These are phyloP conservation scores for Ichneumon xanthorius DNA, from an alignment of 2,888 invertebrate genomes.

Conservation along the genomic window DNA sequence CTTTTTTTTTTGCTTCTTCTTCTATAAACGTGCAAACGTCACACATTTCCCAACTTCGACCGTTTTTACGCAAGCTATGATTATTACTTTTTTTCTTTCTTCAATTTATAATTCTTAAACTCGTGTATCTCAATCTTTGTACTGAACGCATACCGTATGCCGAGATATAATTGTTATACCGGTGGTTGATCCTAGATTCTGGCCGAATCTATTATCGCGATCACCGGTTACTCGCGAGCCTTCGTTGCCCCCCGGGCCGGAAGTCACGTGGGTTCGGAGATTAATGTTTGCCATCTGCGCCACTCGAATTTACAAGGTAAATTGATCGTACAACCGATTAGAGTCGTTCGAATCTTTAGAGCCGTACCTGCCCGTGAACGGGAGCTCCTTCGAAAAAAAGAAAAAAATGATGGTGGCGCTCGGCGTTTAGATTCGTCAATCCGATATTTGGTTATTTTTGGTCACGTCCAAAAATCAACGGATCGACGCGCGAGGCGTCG, in stretches of 20 bases:
- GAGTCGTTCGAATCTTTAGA: slow-evolving; percentile 4
- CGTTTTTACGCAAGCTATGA: slow-evolving; percentile 68
- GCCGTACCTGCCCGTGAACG: slow-evolving; percentile 44
- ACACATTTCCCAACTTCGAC: slow-evolving; percentile 65
- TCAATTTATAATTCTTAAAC: slow-evolving; percentile 64
- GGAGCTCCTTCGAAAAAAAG: slow-evolving; percentile 39
- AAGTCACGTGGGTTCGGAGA: slow-evolving; percentile 26
- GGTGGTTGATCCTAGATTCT: slow-evolving; percentile 35
- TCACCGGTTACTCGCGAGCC: slow-evolving; percentile 36
- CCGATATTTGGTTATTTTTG: slow-evolving; percentile 75
- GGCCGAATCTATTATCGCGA: slow-evolving; percentile 20
- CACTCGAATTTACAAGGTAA: slow-evolving; percentile 19
- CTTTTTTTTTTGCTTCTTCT: slow-evolving; percentile 43
- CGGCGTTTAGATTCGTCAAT: slow-evolving; percentile 72
- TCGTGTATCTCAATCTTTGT: slow-evolving; percentile 67
- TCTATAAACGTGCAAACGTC: slow-evolving; percentile 58
- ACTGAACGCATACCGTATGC: slow-evolving; percentile 67
- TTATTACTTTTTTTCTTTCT: slow-evolving; percentile 53
- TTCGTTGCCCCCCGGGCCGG: slow-evolving; percentile 9
- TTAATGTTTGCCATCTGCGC: slow-evolving; percentile 34
- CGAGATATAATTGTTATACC: slow-evolving; percentile 55
- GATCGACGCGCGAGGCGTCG: slow-evolving; percentile 49
- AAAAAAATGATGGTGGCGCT: slow-evolving; percentile 48
- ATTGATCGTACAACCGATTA: slow-evolving; percentile 13
- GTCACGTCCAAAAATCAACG: slow-evolving; percentile 63